Conservation (phyloP, 2,888 invertebrate species). For the Acleris holmiana region DNA sequence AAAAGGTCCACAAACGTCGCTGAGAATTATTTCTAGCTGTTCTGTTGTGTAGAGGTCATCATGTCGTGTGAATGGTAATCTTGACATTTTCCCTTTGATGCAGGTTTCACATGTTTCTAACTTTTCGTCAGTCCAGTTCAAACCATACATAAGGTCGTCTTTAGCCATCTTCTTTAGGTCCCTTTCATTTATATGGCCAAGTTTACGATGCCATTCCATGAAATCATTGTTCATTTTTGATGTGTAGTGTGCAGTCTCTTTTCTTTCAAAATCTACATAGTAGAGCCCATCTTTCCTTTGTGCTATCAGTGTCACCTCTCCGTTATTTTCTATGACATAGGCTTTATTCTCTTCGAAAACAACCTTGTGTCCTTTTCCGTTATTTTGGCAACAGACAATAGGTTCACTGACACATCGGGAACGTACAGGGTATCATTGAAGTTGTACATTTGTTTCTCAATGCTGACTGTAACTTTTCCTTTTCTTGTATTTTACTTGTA, state of each 20-base stretch:
- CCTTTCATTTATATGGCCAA: background rate
- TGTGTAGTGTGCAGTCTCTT: constrained; percentile 1
- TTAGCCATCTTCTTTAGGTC: too few relatives aligned
- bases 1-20: too few relatives aligned
- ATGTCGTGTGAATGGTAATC: too few relatives aligned
- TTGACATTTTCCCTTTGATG: too few relatives aligned
- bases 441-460: background rate
- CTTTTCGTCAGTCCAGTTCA: too few relatives aligned
- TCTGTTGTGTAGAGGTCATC: too few relatives aligned
- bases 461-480: background rate
- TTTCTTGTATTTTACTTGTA: background rate
- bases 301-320: background rate
- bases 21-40: too few relatives aligned
- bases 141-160: too few relatives aligned
- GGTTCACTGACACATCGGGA: background rate
- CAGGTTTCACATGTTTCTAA: too few relatives aligned
- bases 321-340: background rate
- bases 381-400: too few relatives aligned
- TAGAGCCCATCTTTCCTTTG: constrained; percentile 1
- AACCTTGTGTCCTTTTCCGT: background rate
- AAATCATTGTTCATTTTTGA: background rate
- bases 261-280: background rate
- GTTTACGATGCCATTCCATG: background rate
- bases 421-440: background rate
- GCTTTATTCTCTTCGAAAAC: background rate